phyloP scores from a whole-genome alignment of 2,113 vertebrate species.

The Tenebrosternarchus preto region DNA sequence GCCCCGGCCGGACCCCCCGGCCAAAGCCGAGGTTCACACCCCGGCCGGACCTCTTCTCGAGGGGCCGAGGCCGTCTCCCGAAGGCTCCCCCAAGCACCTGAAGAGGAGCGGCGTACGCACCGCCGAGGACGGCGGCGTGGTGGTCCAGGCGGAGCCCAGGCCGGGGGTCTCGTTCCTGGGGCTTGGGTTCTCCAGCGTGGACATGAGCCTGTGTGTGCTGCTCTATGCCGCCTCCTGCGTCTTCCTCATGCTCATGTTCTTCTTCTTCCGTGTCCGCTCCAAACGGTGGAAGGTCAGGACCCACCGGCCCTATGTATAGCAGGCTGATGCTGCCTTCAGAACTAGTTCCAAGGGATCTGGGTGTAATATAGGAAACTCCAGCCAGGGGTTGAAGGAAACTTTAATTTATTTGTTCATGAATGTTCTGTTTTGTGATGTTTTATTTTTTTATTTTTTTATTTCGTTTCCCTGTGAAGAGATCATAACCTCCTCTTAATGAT shows the following conservation, averaged over 20 bases:
- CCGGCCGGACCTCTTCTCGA: slow-evolving; percentile 1
- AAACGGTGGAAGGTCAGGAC: slow-evolving; percentile 80
- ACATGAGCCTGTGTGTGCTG: slow-evolving; percentile 94
- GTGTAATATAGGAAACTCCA: slow-evolving; percentile 34
- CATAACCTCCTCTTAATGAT: slow-evolving; percentile 32
- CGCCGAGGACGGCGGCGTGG: background rate
- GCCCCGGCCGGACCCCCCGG: slow-evolving; percentile 27
- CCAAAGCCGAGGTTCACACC: slow-evolving; percentile 10
- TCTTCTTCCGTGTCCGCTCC: slow-evolving; percentile 87
- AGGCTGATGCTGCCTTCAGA: background rate
- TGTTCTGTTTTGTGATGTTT: slow-evolving; percentile 26
- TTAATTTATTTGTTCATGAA: slow-evolving; percentile 51
- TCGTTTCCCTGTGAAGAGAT: slow-evolving; percentile 8
- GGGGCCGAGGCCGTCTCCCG: slow-evolving; percentile 30
- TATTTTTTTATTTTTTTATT: background rate
- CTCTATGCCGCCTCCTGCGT: slow-evolving; percentile 86
- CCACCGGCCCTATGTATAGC: slow-evolving; percentile 75
- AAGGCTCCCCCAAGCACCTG: slow-evolving; percentile 1
- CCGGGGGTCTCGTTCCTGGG: slow-evolving; percentile 74
- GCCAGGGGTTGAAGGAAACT: slow-evolving; percentile 41
- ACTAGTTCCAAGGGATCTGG: slow-evolving; percentile 15
- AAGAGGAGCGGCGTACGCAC: background rate
- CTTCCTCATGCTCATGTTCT: slow-evolving; percentile 93
- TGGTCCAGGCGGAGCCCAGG: slow-evolving; percentile 47
- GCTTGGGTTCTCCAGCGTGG: slow-evolving; percentile 87